Base-by-base conservation (phyloP, 2,797 vertebrate species). In the Microchirus variegatus region DNA sequence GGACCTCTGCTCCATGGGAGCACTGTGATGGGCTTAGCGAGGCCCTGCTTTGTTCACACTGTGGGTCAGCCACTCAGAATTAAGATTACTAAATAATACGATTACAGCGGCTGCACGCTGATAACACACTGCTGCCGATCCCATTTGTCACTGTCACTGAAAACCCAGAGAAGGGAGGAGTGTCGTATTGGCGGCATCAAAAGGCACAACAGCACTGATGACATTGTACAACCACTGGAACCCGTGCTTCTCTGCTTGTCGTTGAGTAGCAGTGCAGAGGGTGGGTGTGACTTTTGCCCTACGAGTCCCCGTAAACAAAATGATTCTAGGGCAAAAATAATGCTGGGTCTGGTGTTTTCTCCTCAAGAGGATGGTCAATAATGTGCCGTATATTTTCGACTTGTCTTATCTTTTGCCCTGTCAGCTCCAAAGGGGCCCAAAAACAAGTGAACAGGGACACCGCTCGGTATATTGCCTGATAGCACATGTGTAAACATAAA, bases 51-150 rank as follows among this genome's bases (percentile, higher is more conserved):
- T 89, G 85, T 90, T 88, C 83, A 76, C 75, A 70, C 70, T 89
- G 88, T 86, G 87, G 84, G 87, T 89, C 86, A 87, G 86, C 83
- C 82, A 59, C 69, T 83, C 86, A 80, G 86, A 90, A 87, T 89
- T 84, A 90, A 89, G 89, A 89, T 90, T 77, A 89, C 89, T 88
- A 89, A 92, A 91, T 93, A 92, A 91, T 90, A 83, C 82, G 84
- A 90, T 92, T 91, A 91, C 83, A 62, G 87, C 83, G 78, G 87
- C 85, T 85, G 90, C 82, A 78, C 73, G 47, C 72, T 73, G 88
- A 91, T 90, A 87, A 91, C 85, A 71, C 77, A 36, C 75, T 50
- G 72, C 78, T 63, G 76, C 82, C 63, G 69, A 82, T 86, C 85
- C 83, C 78, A 65, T 84, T 86, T 83, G 85, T 83, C 77, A 70